phyloP scores from a whole-genome alignment of 1,140 invertebrate genomes.

The Bombyx mandarina region DNA sequence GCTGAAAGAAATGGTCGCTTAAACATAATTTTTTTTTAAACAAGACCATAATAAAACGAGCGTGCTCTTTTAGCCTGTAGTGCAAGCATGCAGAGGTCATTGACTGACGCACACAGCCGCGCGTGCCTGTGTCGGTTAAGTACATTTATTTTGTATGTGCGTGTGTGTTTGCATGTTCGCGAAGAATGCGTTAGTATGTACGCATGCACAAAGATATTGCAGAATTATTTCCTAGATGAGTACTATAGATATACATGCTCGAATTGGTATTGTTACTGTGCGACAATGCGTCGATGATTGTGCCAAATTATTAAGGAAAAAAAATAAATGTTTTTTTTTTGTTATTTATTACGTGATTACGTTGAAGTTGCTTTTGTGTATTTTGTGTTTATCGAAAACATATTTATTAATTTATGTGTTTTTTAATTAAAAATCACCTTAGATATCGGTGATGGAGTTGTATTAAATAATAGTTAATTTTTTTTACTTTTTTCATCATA shows the following conservation, averaged over 20 bases:
- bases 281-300: not conserved
- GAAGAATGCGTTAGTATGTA: slow-evolving; percentile 63
- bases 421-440: too few species aligned
- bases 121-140: slow-evolving; percentile 7
- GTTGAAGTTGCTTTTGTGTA: not conserved
- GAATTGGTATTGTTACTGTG: too few species aligned
- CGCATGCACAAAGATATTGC: slow-evolving; percentile 61
- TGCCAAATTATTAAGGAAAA: not conserved
- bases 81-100: slow-evolving; percentile 63
- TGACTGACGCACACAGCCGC: slow-evolving; percentile 57
- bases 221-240: slow-evolving; percentile 67
- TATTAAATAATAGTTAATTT: too few species aligned
- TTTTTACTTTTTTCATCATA: too few species aligned
- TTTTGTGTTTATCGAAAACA: not conserved
- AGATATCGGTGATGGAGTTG: too few species aligned
- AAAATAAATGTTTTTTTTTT: not conserved
- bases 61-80: slow-evolving; percentile 68
- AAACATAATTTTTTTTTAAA: slow-evolving; percentile 55
- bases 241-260: too few species aligned
- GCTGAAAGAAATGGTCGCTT: slow-evolving; percentile 38
- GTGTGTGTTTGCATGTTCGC: slow-evolving; percentile 63
- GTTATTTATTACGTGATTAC: not conserved
- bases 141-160: slow-evolving; percentile 26
- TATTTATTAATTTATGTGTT: too few species aligned
- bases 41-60: slow-evolving; percentile 69